Evolutionary conservation across 1,140 invertebrate genomes (phyloP).

Genomic region (Metaphire vulgaris): DNA sequence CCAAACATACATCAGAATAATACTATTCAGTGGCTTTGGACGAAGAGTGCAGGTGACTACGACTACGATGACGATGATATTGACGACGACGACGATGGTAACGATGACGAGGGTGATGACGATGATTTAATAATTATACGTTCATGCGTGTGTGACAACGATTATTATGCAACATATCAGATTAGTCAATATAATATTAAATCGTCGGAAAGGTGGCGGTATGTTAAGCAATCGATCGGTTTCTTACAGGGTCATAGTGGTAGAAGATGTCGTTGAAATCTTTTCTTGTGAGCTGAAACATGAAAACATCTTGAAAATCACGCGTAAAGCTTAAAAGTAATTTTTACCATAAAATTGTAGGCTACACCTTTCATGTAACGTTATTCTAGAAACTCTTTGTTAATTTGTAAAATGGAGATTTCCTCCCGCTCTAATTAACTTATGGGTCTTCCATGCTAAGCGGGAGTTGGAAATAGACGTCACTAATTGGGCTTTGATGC

Average conservation of each 20-base stretch:
- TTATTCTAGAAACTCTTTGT: no score
- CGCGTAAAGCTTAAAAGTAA: no score
- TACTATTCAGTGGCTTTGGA: no score
- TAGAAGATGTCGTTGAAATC: conserved; percentile 23
- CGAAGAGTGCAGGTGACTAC: neutral
- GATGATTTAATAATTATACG: neutral
- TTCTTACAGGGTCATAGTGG: conserved; percentile 19
- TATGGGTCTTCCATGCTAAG: no score
- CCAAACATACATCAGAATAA: no score
- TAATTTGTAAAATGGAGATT: no score
- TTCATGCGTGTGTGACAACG: neutral
- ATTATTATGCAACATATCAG: neutral
- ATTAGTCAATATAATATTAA: neutral
- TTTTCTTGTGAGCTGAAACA: conserved; percentile 10
- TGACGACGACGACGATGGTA: neutral
- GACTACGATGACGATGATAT: neutral
- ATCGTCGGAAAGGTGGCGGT: neutral
- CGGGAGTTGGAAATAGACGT: no score
- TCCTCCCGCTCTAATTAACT: no score
- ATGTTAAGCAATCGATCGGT: neutral
- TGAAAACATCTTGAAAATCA: no score
- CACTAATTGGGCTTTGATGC: no score
- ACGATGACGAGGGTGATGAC: neutral
- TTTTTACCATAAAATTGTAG: no score
- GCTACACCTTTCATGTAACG: no score